Evolutionary conservation across 2,797 vertebrate species (phyloP).

Genomic region (Sarcophilus harrisii): DNA sequence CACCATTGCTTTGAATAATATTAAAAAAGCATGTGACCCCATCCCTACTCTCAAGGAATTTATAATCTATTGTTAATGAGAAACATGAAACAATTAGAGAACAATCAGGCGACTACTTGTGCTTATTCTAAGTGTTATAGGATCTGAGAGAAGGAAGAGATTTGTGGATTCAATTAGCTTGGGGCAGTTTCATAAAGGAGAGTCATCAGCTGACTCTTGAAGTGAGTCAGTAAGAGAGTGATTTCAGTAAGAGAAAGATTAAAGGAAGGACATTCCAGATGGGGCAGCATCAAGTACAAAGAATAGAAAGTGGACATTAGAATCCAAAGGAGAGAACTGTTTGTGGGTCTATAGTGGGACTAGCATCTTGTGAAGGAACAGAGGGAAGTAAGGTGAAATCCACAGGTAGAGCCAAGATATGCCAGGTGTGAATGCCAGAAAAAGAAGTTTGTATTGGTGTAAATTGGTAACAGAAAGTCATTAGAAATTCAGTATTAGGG

Average conservation of each 20-base stretch:
- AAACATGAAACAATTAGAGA: constrained; percentile 1
- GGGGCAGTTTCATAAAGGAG: background rate
- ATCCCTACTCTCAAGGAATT: background rate
- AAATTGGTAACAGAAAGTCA: background rate
- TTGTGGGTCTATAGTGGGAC: background rate
- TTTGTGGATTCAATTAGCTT: background rate
- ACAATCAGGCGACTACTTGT: background rate
- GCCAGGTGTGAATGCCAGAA: background rate
- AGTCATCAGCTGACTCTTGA: background rate
- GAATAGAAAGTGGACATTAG: background rate
- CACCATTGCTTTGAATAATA: background rate
- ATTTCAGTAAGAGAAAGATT: background rate
- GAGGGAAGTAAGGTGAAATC: background rate
- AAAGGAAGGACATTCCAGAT: background rate
- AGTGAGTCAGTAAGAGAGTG: background rate
- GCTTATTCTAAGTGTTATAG: background rate
- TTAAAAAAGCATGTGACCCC: background rate
- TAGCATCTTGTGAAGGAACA: background rate
- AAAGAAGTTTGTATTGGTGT: background rate
- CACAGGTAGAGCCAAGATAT: background rate
- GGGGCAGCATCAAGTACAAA: background rate
- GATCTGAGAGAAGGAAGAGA: background rate
- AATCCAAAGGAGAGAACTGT: background rate
- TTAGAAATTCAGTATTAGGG: background rate
- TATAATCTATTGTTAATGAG: constrained; percentile 1